These are phyloP conservation scores for Platycercus adscitus DNA, from an alignment of 2,113 vertebrate species.

Conservation along the genomic window DNA sequence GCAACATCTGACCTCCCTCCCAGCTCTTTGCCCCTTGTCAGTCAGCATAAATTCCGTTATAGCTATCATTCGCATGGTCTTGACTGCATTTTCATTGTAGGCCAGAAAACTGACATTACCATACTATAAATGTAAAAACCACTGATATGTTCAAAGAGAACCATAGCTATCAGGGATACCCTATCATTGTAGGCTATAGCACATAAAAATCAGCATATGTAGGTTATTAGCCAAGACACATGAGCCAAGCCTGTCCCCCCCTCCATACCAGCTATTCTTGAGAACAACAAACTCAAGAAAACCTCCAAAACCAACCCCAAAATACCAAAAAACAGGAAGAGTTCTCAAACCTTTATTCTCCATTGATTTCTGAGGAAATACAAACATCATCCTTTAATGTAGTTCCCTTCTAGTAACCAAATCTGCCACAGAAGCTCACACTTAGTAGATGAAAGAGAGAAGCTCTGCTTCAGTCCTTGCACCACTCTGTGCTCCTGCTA, in stretches of 20 bases:
- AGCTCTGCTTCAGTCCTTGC: not conserved
- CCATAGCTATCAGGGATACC: not conserved
- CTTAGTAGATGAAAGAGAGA: not conserved
- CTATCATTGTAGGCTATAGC: not conserved
- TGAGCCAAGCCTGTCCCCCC: not conserved
- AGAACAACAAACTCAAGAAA: not conserved
- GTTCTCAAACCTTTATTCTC: not conserved
- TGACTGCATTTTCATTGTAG: not conserved
- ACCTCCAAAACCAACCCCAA: fast-evolving
- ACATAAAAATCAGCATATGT: not conserved
- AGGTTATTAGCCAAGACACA: not conserved
- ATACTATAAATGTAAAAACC: not conserved
- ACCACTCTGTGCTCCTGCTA: not conserved
- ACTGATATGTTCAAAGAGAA: not conserved
- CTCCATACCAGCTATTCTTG: not conserved
- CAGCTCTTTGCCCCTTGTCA: not conserved
- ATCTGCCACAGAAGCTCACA: not conserved
- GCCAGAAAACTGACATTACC: not conserved
- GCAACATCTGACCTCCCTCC: not conserved
- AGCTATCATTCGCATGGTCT: not conserved
- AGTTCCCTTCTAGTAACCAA: not conserved
- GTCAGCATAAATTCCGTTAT: not conserved
- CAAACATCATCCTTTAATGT: not conserved
- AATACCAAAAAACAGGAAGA: not conserved
- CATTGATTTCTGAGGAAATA: not conserved